phyloP scores from a whole-genome alignment of 1,140 invertebrate genomes.

The Diplogasteroides magnus region DNA sequence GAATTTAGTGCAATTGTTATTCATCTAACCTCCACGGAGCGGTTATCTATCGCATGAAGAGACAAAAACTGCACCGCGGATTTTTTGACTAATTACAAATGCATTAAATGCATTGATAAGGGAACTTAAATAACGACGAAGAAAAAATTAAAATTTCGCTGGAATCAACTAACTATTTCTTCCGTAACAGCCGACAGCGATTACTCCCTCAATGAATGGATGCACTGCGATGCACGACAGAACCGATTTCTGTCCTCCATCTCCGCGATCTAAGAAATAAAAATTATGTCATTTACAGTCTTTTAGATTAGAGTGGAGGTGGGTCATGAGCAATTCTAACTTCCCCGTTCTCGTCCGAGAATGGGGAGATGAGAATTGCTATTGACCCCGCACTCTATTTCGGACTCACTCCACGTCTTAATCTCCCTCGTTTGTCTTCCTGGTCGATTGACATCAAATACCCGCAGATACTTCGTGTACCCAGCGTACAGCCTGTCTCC shows the following conservation, averaged over 20 bases:
- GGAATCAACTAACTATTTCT: slow-evolving; percentile 20
- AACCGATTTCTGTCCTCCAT: slow-evolving; percentile 27
- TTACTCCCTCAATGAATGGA: slow-evolving; percentile 36
- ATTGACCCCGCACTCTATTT: no score
- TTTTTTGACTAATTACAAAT: no score
- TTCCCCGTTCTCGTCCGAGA: no score
- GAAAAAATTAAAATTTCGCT: background rate
- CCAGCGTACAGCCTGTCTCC: slow-evolving; percentile 31
- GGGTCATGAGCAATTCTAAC: no score
- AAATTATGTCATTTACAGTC: no score
- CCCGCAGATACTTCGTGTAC: slow-evolving; percentile 24
- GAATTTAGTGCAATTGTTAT: no score
- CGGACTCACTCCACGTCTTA: slow-evolving; percentile 34
- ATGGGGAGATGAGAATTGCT: no score
- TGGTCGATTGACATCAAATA: background rate
- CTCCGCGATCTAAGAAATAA: slow-evolving; percentile 1
- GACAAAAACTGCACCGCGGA: no score
- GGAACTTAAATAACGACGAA: background rate
- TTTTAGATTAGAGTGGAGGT: no score
- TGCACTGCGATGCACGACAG: slow-evolving; percentile 33
- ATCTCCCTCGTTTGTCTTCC: slow-evolving; percentile 30
- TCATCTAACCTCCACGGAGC: no score
- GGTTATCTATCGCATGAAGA: no score
- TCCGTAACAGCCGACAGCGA: slow-evolving; percentile 27
- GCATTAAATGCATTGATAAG: no score